Percentiles rank a stretch among this genome's conserved stretches.
phyloP scores from a whole-genome alignment of 1,140 invertebrate species.

The Bombus cullumanus region DNA sequence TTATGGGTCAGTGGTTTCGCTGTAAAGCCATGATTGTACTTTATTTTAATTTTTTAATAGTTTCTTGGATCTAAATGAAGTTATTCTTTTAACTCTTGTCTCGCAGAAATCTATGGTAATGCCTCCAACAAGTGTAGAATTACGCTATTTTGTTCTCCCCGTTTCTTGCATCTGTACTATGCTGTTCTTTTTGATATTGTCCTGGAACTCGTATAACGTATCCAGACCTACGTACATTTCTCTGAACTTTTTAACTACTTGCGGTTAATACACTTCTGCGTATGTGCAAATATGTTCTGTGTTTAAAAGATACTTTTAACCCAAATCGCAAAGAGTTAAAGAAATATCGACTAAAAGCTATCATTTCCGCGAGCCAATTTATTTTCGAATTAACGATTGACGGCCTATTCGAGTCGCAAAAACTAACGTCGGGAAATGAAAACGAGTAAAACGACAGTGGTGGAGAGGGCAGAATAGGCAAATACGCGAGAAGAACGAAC shows the following conservation, averaged over 20 bases:
- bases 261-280: too few species aligned
- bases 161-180: too few species aligned
- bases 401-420: neutral
- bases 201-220: too few species aligned
- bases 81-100: too few species aligned
- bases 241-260: too few species aligned
- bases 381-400: conserved; percentile 25
- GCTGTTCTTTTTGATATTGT: too few species aligned
- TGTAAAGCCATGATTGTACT: neutral
- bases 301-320: neutral
- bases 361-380: neutral
- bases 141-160: too few species aligned
- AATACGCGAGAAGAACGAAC: conserved; percentile 68
- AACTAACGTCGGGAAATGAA: neutral
- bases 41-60: neutral
- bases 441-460: conserved; percentile 24
- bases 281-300: too few species aligned
- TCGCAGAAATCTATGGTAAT: too few species aligned
- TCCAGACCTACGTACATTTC: too few species aligned
- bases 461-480: conserved; percentile 45
- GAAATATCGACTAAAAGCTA: neutral
- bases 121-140: too few species aligned
- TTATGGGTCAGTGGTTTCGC: neutral
- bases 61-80: too few species aligned
- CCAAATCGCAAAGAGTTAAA: neutral